Evolutionary conservation across 2,113 vertebrate genomes (phyloP).

Genomic region (Apteryx owenii): DNA sequence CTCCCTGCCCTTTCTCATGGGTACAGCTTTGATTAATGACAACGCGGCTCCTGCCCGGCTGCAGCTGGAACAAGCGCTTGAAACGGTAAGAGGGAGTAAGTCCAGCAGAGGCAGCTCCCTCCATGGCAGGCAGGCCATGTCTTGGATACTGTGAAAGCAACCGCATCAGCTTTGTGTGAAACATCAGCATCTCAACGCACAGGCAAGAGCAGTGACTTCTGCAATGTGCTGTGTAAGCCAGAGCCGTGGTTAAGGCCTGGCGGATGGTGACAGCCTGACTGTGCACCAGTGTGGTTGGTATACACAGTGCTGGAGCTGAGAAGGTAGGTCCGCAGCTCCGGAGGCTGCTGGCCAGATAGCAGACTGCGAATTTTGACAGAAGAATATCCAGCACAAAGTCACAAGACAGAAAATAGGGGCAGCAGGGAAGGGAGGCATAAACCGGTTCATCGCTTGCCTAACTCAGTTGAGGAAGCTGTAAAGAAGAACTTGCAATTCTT

Average conservation of each 20-base stretch:
- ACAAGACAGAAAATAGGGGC: neutral
- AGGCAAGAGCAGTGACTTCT: neutral
- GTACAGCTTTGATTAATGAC: neutral
- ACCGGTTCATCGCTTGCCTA: neutral
- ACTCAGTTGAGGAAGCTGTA: constrained; percentile 32
- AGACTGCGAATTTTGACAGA: neutral
- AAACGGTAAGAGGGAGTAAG: neutral
- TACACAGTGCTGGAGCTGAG: neutral
- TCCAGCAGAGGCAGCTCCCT: neutral
- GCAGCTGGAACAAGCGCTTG: neutral
- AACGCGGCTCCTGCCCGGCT: neutral
- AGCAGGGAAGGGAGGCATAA: neutral
- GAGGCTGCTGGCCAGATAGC: neutral
- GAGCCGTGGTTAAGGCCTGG: neutral
- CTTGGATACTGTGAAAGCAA: neutral
- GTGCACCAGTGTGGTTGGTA: neutral
- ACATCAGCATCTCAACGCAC: neutral
- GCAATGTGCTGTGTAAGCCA: neutral
- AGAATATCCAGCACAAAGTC: neutral
- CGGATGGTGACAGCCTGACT: neutral
- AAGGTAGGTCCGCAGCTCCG: neutral
- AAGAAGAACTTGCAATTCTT: constrained; percentile 35
- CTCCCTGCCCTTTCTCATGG: neutral
- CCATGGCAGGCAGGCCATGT: neutral
- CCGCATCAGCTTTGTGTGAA: neutral